Evolutionary conservation across 2,113 vertebrate species (phyloP), one percentile per base, ranked within the genome.

Genomic region (cattle (Bos taurus)): DNA sequence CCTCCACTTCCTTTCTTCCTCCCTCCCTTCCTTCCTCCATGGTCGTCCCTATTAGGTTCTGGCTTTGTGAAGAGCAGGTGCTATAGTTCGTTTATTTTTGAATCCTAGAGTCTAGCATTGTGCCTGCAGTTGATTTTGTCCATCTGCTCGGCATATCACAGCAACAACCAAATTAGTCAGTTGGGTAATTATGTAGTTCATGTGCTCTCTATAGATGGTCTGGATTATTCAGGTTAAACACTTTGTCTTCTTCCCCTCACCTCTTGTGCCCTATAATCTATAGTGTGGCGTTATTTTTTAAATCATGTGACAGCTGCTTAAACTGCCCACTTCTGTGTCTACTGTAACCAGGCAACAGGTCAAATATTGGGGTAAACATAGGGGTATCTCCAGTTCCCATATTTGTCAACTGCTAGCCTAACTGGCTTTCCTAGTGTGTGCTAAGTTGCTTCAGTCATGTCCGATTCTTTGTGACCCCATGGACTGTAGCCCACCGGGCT

Each of bases 141-240:
- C 52, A 28, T 50, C 33, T 92, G 54, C 81, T 91, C 87, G 56
- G n/a, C 19, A 14, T 83, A 77, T 89, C 26, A 87, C 40, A 36
- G 36, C 40, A 91, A 93, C 3, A 87, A 40, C 36, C 16, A 84
- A 28, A 50, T 83, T 59, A 93, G 56, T 33, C 80, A 67, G 21
- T 50, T 60, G 74, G 93, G 8, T 52, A 91, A 52, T 86, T n/a
- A 57, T 36, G 14, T 62, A 36, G 10, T 64, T 5, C 19, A 36
- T 82, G 94, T 94, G 33, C n/a, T 93, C 28, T 94, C 54, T 82
- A 10, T 64, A 95, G 23, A 82, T 40, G 2, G 84, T 48, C 85
- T 88, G 30, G 26, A 40, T 89, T 91, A 74, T 86, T 89, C 36
- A 87, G 33, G 8, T 26, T 89, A 81, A 88, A 86, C 3, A 10